These are phyloP conservation scores for Aleadryas rufinucha DNA, from an alignment of 2,113 vertebrate genomes.

Conservation along the genomic window DNA sequence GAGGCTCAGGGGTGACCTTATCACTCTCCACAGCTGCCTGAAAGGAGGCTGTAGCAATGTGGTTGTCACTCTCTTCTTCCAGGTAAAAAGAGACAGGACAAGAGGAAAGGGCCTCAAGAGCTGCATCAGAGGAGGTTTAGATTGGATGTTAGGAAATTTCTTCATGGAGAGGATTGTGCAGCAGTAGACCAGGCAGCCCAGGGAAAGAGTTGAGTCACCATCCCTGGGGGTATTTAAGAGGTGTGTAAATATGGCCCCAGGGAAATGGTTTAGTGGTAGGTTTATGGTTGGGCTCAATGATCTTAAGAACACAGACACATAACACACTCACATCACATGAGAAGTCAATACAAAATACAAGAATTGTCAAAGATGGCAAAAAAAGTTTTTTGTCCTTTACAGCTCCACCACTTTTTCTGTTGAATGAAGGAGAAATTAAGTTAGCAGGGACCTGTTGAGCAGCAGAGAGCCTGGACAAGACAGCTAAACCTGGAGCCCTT, in stretches of 20 bases:
- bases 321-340: not conserved
- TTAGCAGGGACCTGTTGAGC: not conserved
- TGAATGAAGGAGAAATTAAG: not conserved
- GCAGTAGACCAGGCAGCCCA: not conserved
- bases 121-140: not conserved
- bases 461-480: not conserved
- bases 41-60: not conserved
- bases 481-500: not conserved
- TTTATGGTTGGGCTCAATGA: not conserved
- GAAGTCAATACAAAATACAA: not conserved
- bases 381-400: not conserved
- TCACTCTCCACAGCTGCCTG: not conserved
- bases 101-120: not conserved
- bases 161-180: not conserved
- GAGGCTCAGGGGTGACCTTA: not conserved
- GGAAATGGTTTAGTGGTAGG: not conserved
- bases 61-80: not conserved
- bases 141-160: not conserved
- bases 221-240: not conserved
- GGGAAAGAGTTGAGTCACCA: not conserved
- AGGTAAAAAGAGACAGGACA: not conserved
- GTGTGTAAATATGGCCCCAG: not conserved
- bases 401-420: not conserved
- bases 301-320: not conserved
- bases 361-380: not conserved